Evolutionary conservation across 2,797 vertebrate species (phyloP), one percentile per base, ranked within the genome.

Genomic region (Naso thynnoides): DNA sequence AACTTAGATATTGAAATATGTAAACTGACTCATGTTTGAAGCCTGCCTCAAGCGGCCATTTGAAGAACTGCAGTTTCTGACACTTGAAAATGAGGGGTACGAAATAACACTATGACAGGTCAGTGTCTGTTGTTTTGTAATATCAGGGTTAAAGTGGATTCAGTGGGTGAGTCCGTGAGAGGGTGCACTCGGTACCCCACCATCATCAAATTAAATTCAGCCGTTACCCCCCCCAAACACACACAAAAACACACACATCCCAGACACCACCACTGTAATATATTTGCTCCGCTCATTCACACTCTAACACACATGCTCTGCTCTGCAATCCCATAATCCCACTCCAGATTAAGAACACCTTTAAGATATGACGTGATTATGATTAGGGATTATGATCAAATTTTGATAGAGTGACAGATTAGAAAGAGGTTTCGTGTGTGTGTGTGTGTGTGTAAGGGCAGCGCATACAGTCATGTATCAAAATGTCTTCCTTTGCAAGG

Each of bases 321-420:
- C 74, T 64, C 75, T 29, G 66, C 85, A 94, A 93, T 93, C 91
- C 81, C 79, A 86, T 94, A 94, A 95, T 95, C 93, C 93, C 86
- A 65, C 75, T 84, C 82, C 89, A 93, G 94, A 94, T 94, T 94
- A 91, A 91, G 92, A 94, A 94, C 92, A 94, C 92, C 92, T 94
- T 94, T 90, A 91, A 93, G 87, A 94, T 91, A 88, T 88, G 65
- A 91, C 75, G 88, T 90, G 86, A 94, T 93, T 92, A 90, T 91
- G 87, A 94, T 92, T 89, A 88, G 83, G 80, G 91, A 91, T 93
- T 91, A 91, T 86, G 88, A 86, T 86, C 87, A 93, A 92, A 91
- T 93, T 90, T 90, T 85, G 81, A 84, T 69, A 86, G 84, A 93
- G 93, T 93, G 92, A 91, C 88, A 90, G 93, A 93, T 94, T 93